Conservation (phyloP, 2,888 invertebrate species). For the Disparrhopalites patrizii region DNA sequence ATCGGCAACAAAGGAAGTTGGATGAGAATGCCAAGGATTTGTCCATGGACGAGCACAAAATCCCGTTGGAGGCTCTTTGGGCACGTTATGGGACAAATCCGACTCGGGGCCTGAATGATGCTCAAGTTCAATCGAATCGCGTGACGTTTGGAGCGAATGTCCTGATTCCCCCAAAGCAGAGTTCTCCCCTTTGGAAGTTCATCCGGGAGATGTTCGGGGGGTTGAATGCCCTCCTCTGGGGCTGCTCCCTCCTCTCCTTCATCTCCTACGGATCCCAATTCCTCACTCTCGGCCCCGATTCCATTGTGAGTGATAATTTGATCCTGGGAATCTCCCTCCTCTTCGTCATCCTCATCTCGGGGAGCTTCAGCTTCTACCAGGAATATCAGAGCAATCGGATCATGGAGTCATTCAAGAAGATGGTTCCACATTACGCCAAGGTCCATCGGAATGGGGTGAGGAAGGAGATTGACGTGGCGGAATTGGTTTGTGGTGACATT, state of each 20-base stretch:
- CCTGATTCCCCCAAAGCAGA: slow-evolving; percentile 54
- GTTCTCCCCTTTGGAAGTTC: slow-evolving; percentile 53
- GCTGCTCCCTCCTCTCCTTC: slow-evolving; percentile 54
- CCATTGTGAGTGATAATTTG: slow-evolving; percentile 55
- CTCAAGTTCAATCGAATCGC: slow-evolving; percentile 51
- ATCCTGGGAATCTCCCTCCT: slow-evolving; percentile 53
- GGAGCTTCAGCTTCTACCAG: slow-evolving; percentile 68
- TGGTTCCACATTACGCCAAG: slow-evolving; percentile 57
- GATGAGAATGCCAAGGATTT: not conserved
- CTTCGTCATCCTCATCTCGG: slow-evolving; percentile 65
- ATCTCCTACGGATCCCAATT: slow-evolving; percentile 53
- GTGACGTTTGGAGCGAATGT: slow-evolving; percentile 53
- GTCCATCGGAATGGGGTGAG: slow-evolving; percentile 53
- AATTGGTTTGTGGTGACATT: slow-evolving; percentile 58
- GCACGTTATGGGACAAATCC: slow-evolving; percentile 35
- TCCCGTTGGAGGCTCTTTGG: slow-evolving; percentile 32
- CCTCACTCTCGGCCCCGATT: slow-evolving; percentile 50
- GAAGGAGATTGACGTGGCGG: slow-evolving; percentile 50
- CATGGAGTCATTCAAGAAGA: slow-evolving; percentile 58
- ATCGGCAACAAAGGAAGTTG: not conserved
- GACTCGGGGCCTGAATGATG: slow-evolving; percentile 52
- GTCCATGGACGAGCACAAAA: slow-evolving; percentile 38
- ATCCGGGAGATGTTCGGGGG: slow-evolving; percentile 57
- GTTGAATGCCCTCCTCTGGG: slow-evolving; percentile 54
- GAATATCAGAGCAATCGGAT: slow-evolving; percentile 63